Percentiles rank a stretch among this genome's conserved stretches.
Conservation (phyloP, 1,140 invertebrate genomes). For the Drosophila bocki region DNA sequence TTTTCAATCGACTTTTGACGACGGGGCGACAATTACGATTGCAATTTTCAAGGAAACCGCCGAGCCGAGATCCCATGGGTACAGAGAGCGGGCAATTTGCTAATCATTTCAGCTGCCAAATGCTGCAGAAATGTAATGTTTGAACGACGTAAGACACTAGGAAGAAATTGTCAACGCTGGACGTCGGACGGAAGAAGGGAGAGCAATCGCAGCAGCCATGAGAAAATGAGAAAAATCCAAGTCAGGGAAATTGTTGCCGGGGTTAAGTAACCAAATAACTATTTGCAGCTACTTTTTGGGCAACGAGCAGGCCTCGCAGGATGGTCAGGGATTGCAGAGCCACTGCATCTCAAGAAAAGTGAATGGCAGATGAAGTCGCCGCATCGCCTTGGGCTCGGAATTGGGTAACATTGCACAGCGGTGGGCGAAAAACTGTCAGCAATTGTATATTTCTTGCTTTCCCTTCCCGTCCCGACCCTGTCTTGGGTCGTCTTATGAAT, state of each 20-base stretch:
- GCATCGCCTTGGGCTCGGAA: conserved; percentile 56
- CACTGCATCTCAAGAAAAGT: conserved; percentile 63
- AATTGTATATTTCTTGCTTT: conserved; percentile 47
- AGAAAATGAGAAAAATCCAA: conserved; percentile 64
- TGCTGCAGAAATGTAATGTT: conserved; percentile 38
- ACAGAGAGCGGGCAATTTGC: conserved; percentile 55
- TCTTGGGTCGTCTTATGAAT: background rate
- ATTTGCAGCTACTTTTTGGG: conserved; percentile 56
- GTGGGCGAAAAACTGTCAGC: conserved; percentile 61
- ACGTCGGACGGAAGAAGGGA: conserved; percentile 36
- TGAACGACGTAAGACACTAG: conserved; percentile 50
- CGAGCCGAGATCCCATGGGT: conserved; percentile 14
- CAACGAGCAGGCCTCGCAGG: conserved; percentile 48
- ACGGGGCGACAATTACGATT: conserved; percentile 28
- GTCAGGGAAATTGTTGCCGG: conserved; percentile 41
- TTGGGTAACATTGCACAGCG: conserved; percentile 59
- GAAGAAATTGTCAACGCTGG: conserved; percentile 70
- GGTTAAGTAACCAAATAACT: conserved; percentile 58
- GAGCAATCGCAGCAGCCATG: conserved; percentile 33
- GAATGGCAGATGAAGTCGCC: conserved; percentile 70
- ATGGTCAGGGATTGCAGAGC: conserved; percentile 44
- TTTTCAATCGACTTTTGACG: conserved; percentile 42
- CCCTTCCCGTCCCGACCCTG: background rate
- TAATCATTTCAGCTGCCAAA: conserved; percentile 67
- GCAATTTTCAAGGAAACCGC: conserved; percentile 21